phyloP scores from a whole-genome alignment of 1,140 invertebrate species.

The Drosophila kohkoa region DNA sequence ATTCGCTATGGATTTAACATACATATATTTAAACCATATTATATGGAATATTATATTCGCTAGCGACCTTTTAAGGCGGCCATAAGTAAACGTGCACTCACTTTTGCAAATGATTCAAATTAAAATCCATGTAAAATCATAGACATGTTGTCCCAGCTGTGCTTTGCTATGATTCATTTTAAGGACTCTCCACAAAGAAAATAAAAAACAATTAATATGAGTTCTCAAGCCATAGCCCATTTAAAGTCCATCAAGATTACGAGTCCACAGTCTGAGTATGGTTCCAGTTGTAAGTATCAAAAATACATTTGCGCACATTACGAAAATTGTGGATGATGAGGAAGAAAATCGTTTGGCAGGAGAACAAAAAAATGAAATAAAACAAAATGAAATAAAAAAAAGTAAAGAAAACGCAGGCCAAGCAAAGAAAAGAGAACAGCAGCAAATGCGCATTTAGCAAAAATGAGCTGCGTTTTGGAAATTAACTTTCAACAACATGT shows the following conservation, averaged over 20 bases:
- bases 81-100: no score
- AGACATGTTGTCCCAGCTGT: no score
- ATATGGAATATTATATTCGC: no score
- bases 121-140: no score
- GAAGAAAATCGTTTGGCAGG: conserved; percentile 18
- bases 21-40: no score
- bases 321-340: conserved; percentile 32
- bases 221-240: conserved; percentile 32
- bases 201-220: conserved; percentile 15
- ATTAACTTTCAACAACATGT: conserved; percentile 84
- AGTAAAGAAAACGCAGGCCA: neutral
- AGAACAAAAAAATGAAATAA: conserved; percentile 6
- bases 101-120: no score
- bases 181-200: neutral
- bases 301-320: conserved; percentile 68
- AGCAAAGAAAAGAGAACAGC: conserved; percentile 1
- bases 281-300: conserved; percentile 55
- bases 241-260: conserved; percentile 56
- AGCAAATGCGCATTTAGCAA: conserved; percentile 73
- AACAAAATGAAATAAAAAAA: neutral
- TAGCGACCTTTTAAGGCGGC: no score
- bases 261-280: neutral
- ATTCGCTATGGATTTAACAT: no score
- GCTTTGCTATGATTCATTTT: neutral
- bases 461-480: conserved; percentile 78